These are phyloP conservation scores for Vombatus ursinus DNA, from an alignment of 2,113 vertebrate genomes.

Conservation along the genomic window DNA sequence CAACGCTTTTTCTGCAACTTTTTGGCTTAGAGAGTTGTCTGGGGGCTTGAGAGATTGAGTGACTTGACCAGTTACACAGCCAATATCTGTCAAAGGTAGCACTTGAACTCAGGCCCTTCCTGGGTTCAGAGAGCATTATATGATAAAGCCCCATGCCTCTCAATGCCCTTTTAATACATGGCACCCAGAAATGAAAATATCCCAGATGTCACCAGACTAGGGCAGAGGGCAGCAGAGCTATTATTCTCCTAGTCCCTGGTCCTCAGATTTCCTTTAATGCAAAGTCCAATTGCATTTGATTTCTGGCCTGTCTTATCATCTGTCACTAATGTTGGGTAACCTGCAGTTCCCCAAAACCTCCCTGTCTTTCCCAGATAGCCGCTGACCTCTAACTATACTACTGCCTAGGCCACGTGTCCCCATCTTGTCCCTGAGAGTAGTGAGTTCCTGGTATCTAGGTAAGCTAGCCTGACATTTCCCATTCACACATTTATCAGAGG, in stretches of 20 bases:
- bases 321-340: not conserved
- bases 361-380: not conserved
- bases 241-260: not conserved
- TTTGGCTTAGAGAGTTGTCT: not conserved
- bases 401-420: too few species aligned
- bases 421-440: not conserved
- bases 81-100: not conserved
- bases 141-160: not conserved
- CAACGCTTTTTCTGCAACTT: not conserved
- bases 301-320: not conserved
- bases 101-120: not conserved
- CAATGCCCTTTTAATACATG: not conserved
- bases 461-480: not conserved
- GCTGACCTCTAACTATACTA: not conserved
- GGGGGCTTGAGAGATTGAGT: not conserved
- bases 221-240: not conserved
- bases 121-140: not conserved
- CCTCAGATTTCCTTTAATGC: not conserved
- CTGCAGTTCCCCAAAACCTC: not conserved
- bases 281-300: not conserved
- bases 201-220: not conserved
- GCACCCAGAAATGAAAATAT: not conserved
- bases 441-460: not conserved
- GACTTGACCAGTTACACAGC: not conserved
- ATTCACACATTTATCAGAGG: not conserved